Base-by-base conservation (phyloP, 2,113 vertebrate species). In the Camelus bactrianus region DNA sequence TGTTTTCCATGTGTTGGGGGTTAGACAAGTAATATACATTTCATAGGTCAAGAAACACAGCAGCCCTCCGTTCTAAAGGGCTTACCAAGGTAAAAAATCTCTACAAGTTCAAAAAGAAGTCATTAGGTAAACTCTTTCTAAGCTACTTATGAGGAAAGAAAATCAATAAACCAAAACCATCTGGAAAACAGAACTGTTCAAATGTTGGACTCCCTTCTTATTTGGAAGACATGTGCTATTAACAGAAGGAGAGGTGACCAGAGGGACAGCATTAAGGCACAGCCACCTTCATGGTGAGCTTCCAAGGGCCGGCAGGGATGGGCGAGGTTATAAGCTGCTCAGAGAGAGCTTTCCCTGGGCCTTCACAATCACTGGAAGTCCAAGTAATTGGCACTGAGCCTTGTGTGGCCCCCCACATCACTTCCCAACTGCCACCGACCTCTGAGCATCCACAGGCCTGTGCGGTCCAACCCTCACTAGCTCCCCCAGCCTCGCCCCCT, bases 261-360 rank as follows among this genome's bases (percentile, higher is more conserved):
- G 17, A 16, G 2, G 46, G 50, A 62, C 2, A 10, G 85, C n/a
- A 80, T 81, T 69, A 52, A 65, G 42, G 62, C 38, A 72, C 22
- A 70, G 85, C 60, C 77, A 86, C 79, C 35, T 85, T 72, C 93
- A n/a, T 12, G 7, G 58, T 58, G 84, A 87, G 73, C 56, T 58
- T 69, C 67, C 8, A 0, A 64, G 69, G 70, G 28, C 77, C 20
- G 32, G 62, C 42, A 79, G 58, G 42, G 32, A 93, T 76, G 75
- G 65, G 56, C 56, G 50, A 52, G 82, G 69, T 92, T 64, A 95
- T 80, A 91, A 96, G 64, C 54, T 92, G 50, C 62, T 94, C 76
- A 14, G 26, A 48, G 52, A 65, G 7, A 62, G 22, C 50, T 54
- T 60, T 65, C 85, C 93, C n/a, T 67, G 84, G 89, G 86, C 67